Evolutionary conservation across 2,888 invertebrate genomes (phyloP).

Genomic region (Synanthedon andrenaeformis): DNA sequence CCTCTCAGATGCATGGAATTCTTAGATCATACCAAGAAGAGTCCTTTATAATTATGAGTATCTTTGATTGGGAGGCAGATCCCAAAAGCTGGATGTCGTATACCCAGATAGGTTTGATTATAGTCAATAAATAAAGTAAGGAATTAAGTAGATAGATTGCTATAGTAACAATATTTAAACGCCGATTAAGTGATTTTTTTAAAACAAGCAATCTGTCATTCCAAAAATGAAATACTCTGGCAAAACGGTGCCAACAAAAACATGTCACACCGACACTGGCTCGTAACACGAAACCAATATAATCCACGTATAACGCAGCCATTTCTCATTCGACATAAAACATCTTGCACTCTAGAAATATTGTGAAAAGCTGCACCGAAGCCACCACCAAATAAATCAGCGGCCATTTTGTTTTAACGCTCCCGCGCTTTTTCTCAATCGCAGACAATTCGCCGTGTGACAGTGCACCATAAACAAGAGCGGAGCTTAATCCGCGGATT

Average conservation of each 20-base stretch:
- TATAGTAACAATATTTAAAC: no score
- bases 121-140: no score
- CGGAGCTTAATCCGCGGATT: constrained; percentile 53
- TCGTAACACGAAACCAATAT: constrained; percentile 29
- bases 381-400: constrained; percentile 46
- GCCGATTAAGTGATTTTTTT: constrained; percentile 1
- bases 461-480: constrained; percentile 56
- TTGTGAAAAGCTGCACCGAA: constrained; percentile 48
- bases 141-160: no score
- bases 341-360: constrained; percentile 59
- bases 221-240: constrained; percentile 16
- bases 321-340: constrained; percentile 57
- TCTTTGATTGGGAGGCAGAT: no score
- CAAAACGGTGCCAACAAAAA: constrained; percentile 50
- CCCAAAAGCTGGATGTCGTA: no score
- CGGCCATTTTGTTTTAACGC: constrained; percentile 46
- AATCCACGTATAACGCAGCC: constrained; percentile 40
- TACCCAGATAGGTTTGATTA: no score
- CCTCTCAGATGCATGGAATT: no score
- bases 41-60: no score
- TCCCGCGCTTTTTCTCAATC: constrained; percentile 50
- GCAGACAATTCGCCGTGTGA: constrained; percentile 54
- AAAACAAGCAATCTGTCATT: neutral
- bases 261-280: constrained; percentile 21
- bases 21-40: no score